Base-by-base conservation (phyloP, 2,888 invertebrate genomes). In the Metopia argyrocephala region DNA sequence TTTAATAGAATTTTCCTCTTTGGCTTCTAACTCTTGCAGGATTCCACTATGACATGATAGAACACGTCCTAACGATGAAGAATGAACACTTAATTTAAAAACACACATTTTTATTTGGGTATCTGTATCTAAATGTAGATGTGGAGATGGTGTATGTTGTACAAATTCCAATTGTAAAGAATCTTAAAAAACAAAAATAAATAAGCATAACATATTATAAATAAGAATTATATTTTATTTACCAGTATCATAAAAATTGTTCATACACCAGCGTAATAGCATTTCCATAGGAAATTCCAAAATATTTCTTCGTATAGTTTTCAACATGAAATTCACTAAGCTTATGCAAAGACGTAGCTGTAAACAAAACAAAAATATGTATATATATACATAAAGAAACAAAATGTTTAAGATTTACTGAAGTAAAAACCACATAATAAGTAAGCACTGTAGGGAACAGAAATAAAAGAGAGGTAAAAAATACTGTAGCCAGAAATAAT, bases 401-500 rank as follows among this genome's bases (percentile, higher is more conserved):
- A 31, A 31, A 12, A 65, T 15, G 62, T 20, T 9, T 18, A 27
- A 83, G 0, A 3, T 38, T 87, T 86, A 91, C 90, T 12, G 87
- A 84, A 46, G 90, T 89, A 83, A 91, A 91, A 6, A 91, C 91
- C 2, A 87, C 85, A 73, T 91, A 91, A 75, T 91, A 91, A 9
- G 90, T 88, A 1, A 90, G 78, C 6, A 90, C 87, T 12, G 91
- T 91, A 12, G 91, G 91, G 61, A 90, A 86, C 12, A 91, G 82
- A 65, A 91, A 91, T 15, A 91, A 82, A 23, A 91, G 84, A 1
- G 88, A 85, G 2, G 91, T 87, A 79, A 91, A 91, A 68, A 90
- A 89, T 74, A 91, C 87, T 5, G 90, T 90, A 1, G 90, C 89
- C 12, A 91, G 85, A 78, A 89, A 91, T 12, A 91, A 83, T 79